Evolutionary conservation across 1,140 invertebrate genomes (phyloP), one percentile per base, ranked within the genome.

Genomic region (Leucophenga varia): DNA sequence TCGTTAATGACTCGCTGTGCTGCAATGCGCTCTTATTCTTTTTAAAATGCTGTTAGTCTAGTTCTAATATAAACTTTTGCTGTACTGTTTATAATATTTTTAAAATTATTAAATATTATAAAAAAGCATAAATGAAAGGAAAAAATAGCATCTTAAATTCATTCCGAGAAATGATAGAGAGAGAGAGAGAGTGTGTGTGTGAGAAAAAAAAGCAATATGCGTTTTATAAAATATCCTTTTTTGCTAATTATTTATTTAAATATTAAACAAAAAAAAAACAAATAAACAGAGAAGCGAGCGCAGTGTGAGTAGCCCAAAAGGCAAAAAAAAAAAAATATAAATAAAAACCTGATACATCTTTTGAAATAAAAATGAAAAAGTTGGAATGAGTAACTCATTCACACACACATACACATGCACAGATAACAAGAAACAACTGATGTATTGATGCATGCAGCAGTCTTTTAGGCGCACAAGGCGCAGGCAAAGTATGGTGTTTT

Each of bases 161-260:
- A 30, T 7, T 30, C 7, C 25, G 25, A 30, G 25, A 30, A 30
- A 30, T 30, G 25, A 30, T n/a, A n/a, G n/a, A n/a, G n/a, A n/a
- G n/a, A n/a, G n/a, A n/a, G n/a, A n/a, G 28, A 13, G 31, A 3
- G 13, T 37, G 14, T 25, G n/a, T 6, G 20, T n/a, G 10, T 16
- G 20, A 40, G 28, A n/a, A 13, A 18, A 31, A 8, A 9, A 32
- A 25, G 38, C 18, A 40, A 18, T 17, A 13, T 17, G 14, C n/a
- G n/a, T n/a, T n/a, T 57, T 54, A 67, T 64, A 38, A 40, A 42
- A 43, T 47, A 38, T 43, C 64, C 68, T 63, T 72, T 72, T 72
- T 69, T 65, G 61, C 69, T 72, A 72, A 72, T 72, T 72, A 72
- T 72, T 72, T 72, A 72, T 72, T 72, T 72, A 72, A 72, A 72